Evolutionary conservation across 2,113 vertebrate genomes (phyloP).

Genomic region (Bos indicus): DNA sequence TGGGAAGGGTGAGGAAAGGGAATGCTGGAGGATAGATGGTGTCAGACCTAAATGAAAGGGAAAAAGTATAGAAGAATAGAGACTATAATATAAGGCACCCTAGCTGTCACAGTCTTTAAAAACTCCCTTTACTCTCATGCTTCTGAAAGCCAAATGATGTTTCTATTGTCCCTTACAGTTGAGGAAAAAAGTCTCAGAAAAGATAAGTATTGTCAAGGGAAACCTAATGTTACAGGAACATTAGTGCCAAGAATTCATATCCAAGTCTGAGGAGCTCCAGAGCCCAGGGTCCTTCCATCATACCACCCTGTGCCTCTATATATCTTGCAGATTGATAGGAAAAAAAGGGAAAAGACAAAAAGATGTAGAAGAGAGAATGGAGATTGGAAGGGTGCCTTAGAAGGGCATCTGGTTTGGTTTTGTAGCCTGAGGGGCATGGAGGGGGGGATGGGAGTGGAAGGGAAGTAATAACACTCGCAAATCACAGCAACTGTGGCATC

Average conservation of each 20-base stretch:
- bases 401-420: slow-evolving; percentile 16
- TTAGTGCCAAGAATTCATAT: not conserved
- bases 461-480: not conserved
- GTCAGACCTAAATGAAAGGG: not conserved
- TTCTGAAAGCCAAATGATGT: not conserved
- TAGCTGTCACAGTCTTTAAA: not conserved
- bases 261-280: not conserved
- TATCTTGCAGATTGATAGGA: not conserved
- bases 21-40: not conserved
- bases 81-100: not conserved
- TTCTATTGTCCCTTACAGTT: not conserved
- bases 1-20: not conserved
- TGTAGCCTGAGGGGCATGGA: not conserved
- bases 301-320: not conserved
- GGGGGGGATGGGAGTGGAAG: not conserved
- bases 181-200: not conserved
- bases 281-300: not conserved
- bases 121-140: not conserved
- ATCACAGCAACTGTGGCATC: not conserved
- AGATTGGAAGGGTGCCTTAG: not conserved
- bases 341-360: not conserved
- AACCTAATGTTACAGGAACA: not conserved
- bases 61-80: not conserved
- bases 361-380: not conserved
- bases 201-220: not conserved